Evolutionary conservation across 2,888 invertebrate genomes (phyloP), one percentile per base, ranked within the genome.

Genomic region (Coremacera marginata): DNA sequence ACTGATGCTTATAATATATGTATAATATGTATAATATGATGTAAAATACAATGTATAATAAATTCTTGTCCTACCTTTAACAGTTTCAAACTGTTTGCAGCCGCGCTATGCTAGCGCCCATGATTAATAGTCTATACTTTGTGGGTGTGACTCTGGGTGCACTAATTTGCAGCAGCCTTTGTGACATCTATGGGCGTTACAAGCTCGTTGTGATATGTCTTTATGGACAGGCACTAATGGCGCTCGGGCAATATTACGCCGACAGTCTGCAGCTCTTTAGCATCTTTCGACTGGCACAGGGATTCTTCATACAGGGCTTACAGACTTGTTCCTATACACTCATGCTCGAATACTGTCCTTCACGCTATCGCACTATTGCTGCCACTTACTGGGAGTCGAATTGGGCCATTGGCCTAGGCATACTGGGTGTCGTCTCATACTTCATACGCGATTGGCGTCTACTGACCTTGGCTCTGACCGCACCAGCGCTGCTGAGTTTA

Each of bases 311-410:
- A 9, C 90, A 90, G 87, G 90, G 91, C n/a, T 81, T 91, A 63
- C 91, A 91, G 80, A 90, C 89, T 55, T 89, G 90, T 8, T 90
- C 90, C 0, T 91, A 90, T 80, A 89, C 90, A 7, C 84, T 91
- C 55, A 89, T 90, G 52, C 84, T 91, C 85, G 91, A 92, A 82
- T 84, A 90, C 9, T 91, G 90, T 77, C 88, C 90, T 2, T 87
- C 89, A 11, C 87, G 86, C 65, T 87, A 87, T 70, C 89, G 91
- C 11, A 90, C 91, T 9, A 83, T 89, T 72, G 90, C 90, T 1
- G 91, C 90, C 2, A 88, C 90, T 57, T 84, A 89, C 55, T 88
- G 90, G 83, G 90, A 91, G 81, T 85, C 90, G 55, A 89, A 89
- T 79, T 90, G 91, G 90, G 90, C 90, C 1, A 77, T 90, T 5